Evolutionary conservation across 2,888 invertebrate genomes (phyloP).

Genomic region (Dryocosmus kuriphilus): DNA sequence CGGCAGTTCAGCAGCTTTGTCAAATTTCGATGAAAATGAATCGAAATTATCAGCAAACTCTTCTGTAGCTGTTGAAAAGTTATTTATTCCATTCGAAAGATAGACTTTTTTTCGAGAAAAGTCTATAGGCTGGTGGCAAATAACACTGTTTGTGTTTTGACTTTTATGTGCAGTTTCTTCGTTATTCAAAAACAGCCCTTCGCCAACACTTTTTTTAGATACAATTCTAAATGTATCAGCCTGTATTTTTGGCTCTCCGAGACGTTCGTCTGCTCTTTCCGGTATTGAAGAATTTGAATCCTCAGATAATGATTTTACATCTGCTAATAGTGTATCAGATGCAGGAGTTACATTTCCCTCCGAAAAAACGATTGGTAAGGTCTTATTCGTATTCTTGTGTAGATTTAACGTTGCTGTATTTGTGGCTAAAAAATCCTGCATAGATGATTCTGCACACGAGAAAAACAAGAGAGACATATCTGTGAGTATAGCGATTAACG

Average conservation of each 20-base stretch:
- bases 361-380: not conserved
- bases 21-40: constrained; percentile 94
- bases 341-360: not conserved
- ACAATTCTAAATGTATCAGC: not conserved
- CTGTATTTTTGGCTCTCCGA: not conserved
- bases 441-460: not conserved
- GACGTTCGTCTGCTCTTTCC: not conserved
- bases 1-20: constrained; percentile 82
- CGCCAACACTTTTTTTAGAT: not conserved
- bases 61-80: constrained; percentile 66
- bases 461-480: no score
- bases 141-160: not conserved
- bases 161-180: not conserved
- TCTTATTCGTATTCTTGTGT: not conserved
- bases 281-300: not conserved
- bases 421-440: constrained; percentile 3
- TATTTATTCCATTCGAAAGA: constrained; percentile 63
- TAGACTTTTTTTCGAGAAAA: constrained; percentile 63
- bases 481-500: no score
- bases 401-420: not conserved
- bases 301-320: not conserved
- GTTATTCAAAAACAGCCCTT: not conserved
- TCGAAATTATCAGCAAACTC: constrained; percentile 85
- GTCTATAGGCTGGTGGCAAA: constrained; percentile 61
- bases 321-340: not conserved